Conservation (phyloP, 2,888 invertebrate species). For the Beris morrisii region DNA sequence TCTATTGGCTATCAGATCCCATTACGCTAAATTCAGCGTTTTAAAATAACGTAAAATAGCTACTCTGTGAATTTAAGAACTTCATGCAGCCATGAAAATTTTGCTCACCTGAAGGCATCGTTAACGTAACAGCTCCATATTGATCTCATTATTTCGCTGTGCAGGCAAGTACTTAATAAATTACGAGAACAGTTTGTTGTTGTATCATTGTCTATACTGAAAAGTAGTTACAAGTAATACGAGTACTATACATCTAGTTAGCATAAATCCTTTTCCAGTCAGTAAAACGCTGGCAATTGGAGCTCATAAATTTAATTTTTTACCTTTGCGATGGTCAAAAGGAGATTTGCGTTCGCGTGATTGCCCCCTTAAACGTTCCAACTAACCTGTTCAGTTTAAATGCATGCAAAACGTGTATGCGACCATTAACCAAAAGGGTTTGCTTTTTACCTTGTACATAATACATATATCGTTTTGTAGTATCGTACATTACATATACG, state of each 20-base stretch:
- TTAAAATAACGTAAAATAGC: no score
- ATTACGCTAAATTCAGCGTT: no score
- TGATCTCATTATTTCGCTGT: no score
- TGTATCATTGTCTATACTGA: no score
- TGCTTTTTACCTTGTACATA: not conserved
- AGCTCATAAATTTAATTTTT: constrained; percentile 25
- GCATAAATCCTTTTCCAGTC: constrained; percentile 14
- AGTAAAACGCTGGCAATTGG: constrained; percentile 22
- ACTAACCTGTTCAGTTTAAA: constrained; percentile 28
- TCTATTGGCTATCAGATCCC: no score
- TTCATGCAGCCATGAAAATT: no score
- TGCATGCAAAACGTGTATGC: constrained; percentile 23
- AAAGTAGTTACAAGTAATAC: no score
- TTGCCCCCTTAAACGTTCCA: constrained; percentile 29
- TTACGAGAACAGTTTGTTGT: no score
- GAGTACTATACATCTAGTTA: constrained; percentile 14
- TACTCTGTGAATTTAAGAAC: no score
- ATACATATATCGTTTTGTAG: not conserved
- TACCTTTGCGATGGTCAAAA: not conserved
- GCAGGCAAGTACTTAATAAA: no score
- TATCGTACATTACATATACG: not conserved
- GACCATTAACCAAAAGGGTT: constrained; percentile 24
- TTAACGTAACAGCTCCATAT: no score
- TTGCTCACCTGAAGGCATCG: no score
- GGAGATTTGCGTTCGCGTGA: constrained; percentile 28